Conservation (phyloP, 2,888 invertebrate genomes). For the Stenchaetothrips biformis region DNA sequence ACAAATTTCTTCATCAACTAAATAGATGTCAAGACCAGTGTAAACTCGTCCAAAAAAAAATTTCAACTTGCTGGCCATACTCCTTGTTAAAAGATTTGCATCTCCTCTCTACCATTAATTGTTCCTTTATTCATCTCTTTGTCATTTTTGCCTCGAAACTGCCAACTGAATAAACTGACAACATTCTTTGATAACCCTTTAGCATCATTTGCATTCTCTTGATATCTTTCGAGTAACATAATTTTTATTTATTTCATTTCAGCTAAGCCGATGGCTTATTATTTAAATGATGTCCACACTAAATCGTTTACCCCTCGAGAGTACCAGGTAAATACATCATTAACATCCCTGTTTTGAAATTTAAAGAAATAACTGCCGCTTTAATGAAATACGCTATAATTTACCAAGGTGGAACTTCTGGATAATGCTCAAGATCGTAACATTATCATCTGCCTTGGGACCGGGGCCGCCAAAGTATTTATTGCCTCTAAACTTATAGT, state of each 20-base stretch:
- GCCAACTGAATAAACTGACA: too few species aligned
- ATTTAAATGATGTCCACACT: slow-evolving; percentile 61
- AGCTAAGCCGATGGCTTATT: slow-evolving; percentile 48
- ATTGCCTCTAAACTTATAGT: slow-evolving; percentile 81
- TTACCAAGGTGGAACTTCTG: slow-evolving; percentile 63
- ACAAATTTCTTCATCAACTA: too few species aligned
- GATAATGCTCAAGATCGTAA: slow-evolving; percentile 68
- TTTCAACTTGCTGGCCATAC: too few species aligned
- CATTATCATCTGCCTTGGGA: slow-evolving; percentile 71
- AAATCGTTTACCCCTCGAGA: slow-evolving; percentile 74
- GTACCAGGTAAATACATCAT: slow-evolving; percentile 56
- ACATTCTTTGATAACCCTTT: too few species aligned
- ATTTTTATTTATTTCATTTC: not conserved
- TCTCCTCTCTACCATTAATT: too few species aligned
- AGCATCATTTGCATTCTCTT: too few species aligned
- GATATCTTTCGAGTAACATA: too few species aligned
- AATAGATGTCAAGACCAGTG: too few species aligned
- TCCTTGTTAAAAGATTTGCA: too few species aligned
- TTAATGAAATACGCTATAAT: slow-evolving; percentile 19
- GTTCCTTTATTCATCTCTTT: too few species aligned
- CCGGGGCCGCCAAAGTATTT: slow-evolving; percentile 75
- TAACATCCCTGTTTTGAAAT: not conserved
- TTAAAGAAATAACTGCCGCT: not conserved
- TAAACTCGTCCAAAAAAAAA: too few species aligned
- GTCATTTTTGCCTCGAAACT: too few species aligned